Percentiles rank a stretch among this genome's conserved stretches.
Conservation (phyloP, 2,113 vertebrate genomes). For the Pelodiscus sinensis region DNA sequence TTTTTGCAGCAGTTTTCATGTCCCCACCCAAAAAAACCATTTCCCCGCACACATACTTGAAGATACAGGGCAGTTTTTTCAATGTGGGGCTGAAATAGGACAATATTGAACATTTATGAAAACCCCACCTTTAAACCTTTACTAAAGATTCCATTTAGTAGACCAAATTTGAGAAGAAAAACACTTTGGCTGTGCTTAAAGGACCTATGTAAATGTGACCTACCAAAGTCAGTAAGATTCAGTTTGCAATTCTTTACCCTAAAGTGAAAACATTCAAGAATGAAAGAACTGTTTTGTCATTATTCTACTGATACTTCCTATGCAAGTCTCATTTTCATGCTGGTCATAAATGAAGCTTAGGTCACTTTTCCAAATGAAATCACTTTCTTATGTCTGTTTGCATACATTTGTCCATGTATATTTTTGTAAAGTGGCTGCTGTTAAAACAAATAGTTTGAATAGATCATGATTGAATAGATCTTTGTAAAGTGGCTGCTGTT, state of each 20-base stretch:
- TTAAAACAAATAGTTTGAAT: not conserved
- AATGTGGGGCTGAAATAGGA: not conserved
- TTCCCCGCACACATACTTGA: no score
- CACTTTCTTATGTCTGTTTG: not conserved
- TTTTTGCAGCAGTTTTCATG: no score
- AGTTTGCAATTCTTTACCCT: not conserved
- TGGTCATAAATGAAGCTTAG: not conserved
- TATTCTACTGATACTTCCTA: not conserved
- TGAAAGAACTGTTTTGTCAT: not conserved
- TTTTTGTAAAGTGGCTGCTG: not conserved
- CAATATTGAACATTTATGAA: not conserved
- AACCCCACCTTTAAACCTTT: not conserved
- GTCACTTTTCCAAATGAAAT: not conserved
- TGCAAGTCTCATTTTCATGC: not conserved
- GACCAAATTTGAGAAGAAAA: not conserved
- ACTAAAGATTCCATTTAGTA: not conserved
- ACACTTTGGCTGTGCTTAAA: not conserved
- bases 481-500: not conserved
- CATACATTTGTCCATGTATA: not conserved
- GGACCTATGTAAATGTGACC: not conserved
- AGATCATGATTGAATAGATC: not conserved
- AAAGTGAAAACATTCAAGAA: not conserved
- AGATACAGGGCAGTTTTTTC: not conserved
- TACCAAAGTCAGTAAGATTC: not conserved
- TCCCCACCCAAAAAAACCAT: no score